Evolutionary conservation across 2,888 invertebrate genomes (phyloP).

Genomic region (Cistogaster globosa): DNA sequence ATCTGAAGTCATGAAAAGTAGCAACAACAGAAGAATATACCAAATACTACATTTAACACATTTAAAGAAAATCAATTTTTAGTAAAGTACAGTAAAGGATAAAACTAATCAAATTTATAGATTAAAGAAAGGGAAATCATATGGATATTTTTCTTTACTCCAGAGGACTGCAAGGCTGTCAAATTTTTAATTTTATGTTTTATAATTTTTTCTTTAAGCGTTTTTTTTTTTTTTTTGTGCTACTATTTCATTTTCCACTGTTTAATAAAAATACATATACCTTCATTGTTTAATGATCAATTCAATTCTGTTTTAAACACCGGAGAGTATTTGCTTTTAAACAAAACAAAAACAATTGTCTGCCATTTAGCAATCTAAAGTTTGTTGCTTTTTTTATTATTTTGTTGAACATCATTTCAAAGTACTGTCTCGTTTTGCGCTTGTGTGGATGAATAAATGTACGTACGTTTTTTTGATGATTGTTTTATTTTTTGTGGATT

Average conservation of each 20-base stretch:
- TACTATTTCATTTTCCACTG: not conserved
- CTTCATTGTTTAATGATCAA: conserved; percentile 25
- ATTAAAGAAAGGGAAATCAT: not conserved
- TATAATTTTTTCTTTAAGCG: not conserved
- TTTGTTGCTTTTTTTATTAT: not conserved
- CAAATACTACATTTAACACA: not conserved
- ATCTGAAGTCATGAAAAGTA: not conserved
- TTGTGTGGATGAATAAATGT: conserved; percentile 20
- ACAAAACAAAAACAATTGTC: conserved; percentile 21
- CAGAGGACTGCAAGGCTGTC: no score
- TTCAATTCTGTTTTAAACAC: conserved; percentile 45
- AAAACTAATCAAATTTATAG: not conserved
- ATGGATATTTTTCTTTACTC: no score
- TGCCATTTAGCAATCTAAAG: conserved; percentile 47
- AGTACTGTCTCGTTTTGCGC: conserved; percentile 12
- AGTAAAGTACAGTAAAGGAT: not conserved
- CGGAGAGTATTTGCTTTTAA: conserved; percentile 33
- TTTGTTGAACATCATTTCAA: not conserved
- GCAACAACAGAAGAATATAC: not conserved
- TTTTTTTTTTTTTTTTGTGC: not conserved
- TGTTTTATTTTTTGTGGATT: not conserved
- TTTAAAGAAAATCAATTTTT: conserved; percentile 13
- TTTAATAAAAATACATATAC: not conserved
- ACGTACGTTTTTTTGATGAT: conserved; percentile 10
- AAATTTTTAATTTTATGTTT: not conserved